Conservation (phyloP, 2,797 vertebrate genomes). For the Sylvilagus floridanus region DNA sequence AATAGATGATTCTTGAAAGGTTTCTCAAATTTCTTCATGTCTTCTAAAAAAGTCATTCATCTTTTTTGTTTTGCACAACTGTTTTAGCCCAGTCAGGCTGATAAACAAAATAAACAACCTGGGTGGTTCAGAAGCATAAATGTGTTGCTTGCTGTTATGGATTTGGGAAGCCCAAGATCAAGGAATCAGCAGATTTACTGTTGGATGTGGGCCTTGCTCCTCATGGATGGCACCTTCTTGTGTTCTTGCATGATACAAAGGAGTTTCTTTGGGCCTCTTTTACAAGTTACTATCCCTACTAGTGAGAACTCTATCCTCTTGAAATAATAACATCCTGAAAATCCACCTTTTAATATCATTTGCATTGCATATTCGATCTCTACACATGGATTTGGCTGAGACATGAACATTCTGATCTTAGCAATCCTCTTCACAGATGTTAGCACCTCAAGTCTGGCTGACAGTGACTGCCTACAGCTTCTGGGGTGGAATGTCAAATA, state of each 20-base stretch:
- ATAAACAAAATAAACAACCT: background rate
- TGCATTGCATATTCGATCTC: background rate
- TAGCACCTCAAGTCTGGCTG: background rate
- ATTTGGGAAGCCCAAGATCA: background rate
- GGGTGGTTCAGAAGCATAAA: background rate
- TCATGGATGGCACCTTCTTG: background rate
- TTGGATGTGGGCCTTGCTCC: background rate
- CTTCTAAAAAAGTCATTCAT: background rate
- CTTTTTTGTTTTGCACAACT: background rate
- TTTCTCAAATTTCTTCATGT: background rate
- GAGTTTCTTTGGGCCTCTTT: background rate
- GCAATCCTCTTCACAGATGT: background rate
- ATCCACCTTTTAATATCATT: background rate
- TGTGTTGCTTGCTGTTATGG: no score
- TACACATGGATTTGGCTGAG: background rate
- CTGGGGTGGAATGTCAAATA: background rate
- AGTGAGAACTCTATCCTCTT: background rate
- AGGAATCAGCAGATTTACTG: background rate
- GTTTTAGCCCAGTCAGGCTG: background rate
- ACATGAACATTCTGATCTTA: background rate
- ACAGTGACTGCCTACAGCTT: background rate
- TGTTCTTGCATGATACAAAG: background rate
- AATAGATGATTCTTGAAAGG: background rate
- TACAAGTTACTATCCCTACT: background rate
- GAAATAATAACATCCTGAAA: background rate